Conservation (phyloP, 2,113 vertebrate genomes). For the Carettochelys insculpta region DNA sequence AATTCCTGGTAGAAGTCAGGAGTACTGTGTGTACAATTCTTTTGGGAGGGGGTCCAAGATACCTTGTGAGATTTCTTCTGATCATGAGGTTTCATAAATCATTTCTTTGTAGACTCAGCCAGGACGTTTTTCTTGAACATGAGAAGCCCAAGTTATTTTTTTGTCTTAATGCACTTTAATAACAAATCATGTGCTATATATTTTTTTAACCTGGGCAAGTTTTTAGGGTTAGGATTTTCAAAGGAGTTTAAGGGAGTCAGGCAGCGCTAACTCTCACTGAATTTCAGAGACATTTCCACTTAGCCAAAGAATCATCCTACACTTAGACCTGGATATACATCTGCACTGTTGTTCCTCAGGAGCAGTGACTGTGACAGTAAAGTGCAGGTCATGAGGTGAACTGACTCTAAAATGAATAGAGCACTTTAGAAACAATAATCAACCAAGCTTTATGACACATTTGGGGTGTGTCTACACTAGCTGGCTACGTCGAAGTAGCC, state of each 20-base stretch:
- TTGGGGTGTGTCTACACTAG: no score
- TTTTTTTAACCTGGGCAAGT: not conserved
- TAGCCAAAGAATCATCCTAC: not conserved
- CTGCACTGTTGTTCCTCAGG: not conserved
- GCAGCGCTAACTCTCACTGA: not conserved
- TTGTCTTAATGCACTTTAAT: not conserved
- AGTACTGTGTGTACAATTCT: not conserved
- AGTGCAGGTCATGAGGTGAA: rapidly evolving
- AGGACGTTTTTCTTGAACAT: not conserved
- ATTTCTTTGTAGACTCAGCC: not conserved
- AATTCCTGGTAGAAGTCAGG: not conserved
- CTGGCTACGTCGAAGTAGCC: no score
- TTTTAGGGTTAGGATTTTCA: not conserved
- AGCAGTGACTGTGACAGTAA: not conserved
- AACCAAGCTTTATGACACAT: not conserved
- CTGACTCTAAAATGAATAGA: constrained; percentile 19
- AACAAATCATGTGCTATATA: not conserved
- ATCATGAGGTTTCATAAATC: not conserved
- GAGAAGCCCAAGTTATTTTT: not conserved
- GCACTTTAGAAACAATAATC: not conserved
- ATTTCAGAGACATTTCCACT: not conserved
- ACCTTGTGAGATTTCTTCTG: not conserved
- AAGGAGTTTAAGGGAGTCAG: not conserved
- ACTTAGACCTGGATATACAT: not conserved
- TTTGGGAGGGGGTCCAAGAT: not conserved